Evolutionary conservation across 1,140 invertebrate genomes (phyloP).

Genomic region (Batillaria attramentaria): DNA sequence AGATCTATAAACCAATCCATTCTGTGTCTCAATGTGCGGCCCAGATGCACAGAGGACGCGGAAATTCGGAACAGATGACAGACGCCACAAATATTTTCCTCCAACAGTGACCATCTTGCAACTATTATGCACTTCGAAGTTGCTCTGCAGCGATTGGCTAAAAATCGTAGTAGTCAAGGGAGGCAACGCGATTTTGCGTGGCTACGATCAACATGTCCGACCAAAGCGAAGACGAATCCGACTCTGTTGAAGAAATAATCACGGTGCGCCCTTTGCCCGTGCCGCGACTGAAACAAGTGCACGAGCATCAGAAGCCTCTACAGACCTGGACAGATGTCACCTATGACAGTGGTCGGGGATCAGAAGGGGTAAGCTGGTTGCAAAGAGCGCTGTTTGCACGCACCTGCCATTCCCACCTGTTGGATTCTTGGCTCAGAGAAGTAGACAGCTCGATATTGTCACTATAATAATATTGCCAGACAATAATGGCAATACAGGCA

Average conservation of each 20-base stretch:
- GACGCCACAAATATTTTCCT: not conserved
- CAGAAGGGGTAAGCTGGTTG: constrained; percentile 16
- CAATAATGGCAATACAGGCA: too few relatives aligned
- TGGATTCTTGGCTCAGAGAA: too few relatives aligned
- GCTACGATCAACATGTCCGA: constrained; percentile 36
- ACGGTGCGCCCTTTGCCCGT: constrained; percentile 34
- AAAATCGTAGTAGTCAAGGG: constrained; percentile 6
- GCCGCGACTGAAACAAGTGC: constrained; percentile 26
- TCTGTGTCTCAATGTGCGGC: constrained; percentile 5
- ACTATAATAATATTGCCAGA: too few relatives aligned
- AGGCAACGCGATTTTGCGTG: not conserved
- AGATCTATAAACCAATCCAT: constrained; percentile 51
- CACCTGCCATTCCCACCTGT: too few relatives aligned
- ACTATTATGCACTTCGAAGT: not conserved
- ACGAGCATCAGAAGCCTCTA: not conserved
- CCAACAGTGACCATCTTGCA: not conserved
- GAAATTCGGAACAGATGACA: constrained; percentile 37
- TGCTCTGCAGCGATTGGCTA: not conserved
- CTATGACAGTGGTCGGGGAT: constrained; percentile 20
- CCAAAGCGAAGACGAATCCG: constrained; percentile 41
- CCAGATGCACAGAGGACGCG: constrained; percentile 35
- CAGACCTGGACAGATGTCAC: not conserved
- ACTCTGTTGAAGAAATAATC: constrained; percentile 49
- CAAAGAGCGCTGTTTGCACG: too few relatives aligned
- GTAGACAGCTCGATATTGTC: too few relatives aligned